These are phyloP conservation scores for Ranitomeya imitator DNA, from an alignment of 2,113 vertebrate species.

Conservation along the genomic window DNA sequence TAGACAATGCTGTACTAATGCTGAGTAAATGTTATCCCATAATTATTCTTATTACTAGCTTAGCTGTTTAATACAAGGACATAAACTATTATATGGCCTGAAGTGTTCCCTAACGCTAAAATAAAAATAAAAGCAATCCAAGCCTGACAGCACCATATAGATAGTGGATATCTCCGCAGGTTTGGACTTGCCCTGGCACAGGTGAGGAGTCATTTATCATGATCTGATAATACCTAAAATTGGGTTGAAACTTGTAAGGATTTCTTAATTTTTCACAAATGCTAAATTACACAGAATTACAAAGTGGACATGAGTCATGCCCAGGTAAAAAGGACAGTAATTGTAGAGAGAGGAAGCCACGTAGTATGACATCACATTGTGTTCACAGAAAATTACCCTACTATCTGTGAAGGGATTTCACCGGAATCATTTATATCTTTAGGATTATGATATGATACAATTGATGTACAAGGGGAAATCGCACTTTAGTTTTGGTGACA, in stretches of 20 bases:
- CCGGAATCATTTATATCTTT: not conserved
- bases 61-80: constrained; percentile 6
- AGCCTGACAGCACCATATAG: not conserved
- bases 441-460: not conserved
- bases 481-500: too few species aligned
- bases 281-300: constrained; percentile 6
- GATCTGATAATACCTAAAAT: constrained; percentile 27
- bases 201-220: constrained; percentile 23
- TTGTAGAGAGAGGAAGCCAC: not conserved
- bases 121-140: not conserved
- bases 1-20: not conserved
- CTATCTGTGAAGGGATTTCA: not conserved
- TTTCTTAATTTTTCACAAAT: constrained; percentile 27
- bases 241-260: constrained; percentile 16
- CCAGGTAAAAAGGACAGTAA: not conserved
- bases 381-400: not conserved
- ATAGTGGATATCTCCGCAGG: not conserved
- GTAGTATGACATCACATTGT: not conserved
- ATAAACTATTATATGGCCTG: not conserved
- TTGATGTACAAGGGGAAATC: not conserved
- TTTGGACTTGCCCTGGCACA: constrained; percentile 11
- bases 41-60: constrained; percentile 17
- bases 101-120: not conserved
- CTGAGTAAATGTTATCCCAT: not conserved
- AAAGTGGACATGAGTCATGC: constrained; percentile 13